Evolutionary conservation across 2,888 invertebrate species (phyloP).

Genomic region (Tribolium freemani): DNA sequence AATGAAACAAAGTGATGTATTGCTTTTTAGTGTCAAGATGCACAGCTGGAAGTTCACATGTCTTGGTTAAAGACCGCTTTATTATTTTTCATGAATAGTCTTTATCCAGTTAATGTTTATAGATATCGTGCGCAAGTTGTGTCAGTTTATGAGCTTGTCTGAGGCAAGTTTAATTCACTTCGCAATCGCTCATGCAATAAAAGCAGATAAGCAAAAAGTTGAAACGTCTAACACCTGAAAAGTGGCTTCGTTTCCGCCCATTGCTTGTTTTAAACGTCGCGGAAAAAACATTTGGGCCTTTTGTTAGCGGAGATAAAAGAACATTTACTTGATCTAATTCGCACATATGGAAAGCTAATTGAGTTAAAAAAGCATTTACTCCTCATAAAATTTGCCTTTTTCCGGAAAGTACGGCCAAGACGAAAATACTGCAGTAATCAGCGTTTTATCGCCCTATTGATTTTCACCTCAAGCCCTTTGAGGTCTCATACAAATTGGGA

Average conservation of each 20-base stretch:
- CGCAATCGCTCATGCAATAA: conserved; percentile 5
- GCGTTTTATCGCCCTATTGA: conserved; percentile 34
- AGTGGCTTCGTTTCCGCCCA: neutral
- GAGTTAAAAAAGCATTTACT: conserved; percentile 27
- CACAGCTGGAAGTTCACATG: neutral
- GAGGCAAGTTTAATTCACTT: conserved; percentile 20
- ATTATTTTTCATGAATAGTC: neutral
- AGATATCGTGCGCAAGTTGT: neutral
- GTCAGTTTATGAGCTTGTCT: conserved; percentile 11
- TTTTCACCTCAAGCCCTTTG: conserved; percentile 30
- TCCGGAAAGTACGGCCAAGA: conserved; percentile 15
- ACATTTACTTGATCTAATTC: conserved; percentile 16
- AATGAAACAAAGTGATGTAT: neutral
- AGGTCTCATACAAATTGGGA: conserved; percentile 24
- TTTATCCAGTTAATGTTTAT: neutral
- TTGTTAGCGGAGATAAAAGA: conserved; percentile 7
- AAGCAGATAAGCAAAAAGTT: conserved; percentile 8
- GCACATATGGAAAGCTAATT: conserved; percentile 28
- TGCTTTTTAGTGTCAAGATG: neutral
- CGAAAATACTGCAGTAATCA: conserved; percentile 36
- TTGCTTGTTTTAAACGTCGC: neutral
- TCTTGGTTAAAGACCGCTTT: neutral
- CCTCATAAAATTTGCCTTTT: conserved; percentile 29
- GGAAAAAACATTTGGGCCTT: neutral
- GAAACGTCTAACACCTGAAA: conserved; percentile 4